Evolutionary conservation across 2,888 invertebrate genomes (phyloP).

Genomic region (Crossocerus cetratus): DNA sequence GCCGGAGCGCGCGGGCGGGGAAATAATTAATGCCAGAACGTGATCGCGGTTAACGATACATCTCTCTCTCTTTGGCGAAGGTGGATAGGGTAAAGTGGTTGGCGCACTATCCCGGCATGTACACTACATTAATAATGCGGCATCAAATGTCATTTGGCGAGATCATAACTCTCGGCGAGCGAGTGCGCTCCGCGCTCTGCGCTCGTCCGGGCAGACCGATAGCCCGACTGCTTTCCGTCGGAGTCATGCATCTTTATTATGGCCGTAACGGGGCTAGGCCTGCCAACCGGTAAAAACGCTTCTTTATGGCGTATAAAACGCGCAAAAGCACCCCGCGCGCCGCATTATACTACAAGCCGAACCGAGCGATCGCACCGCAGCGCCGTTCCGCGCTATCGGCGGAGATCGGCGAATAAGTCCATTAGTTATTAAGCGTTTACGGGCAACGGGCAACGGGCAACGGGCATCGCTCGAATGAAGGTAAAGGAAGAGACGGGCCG

Average conservation of each 20-base stretch:
- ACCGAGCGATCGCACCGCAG: no score
- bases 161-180: slow-evolving; percentile 1
- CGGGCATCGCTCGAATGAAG: slow-evolving; percentile 39
- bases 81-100: slow-evolving; percentile 9
- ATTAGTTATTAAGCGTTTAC: slow-evolving; percentile 49
- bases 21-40: slow-evolving; percentile 46
- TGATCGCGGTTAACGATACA: slow-evolving; percentile 18
- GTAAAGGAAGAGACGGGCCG: slow-evolving; percentile 41
- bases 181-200: background rate
- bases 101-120: background rate
- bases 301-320: slow-evolving; percentile 16
- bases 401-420: slow-evolving; percentile 43
- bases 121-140: slow-evolving; percentile 4
- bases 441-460: slow-evolving; percentile 17
- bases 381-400: slow-evolving; percentile 21
- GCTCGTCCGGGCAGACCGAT: background rate
- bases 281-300: background rate
- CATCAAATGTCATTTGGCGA: slow-evolving; percentile 4
- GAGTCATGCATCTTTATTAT: slow-evolving; percentile 5
- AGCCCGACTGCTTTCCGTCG: slow-evolving; percentile 1
- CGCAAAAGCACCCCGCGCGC: slow-evolving; percentile 10
- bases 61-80: slow-evolving; percentile 18
- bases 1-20: slow-evolving; percentile 38
- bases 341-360: slow-evolving; percentile 28
- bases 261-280: background rate